Percentiles rank a stretch among this genome's conserved stretches.
These are phyloP conservation scores for Lontra canadensis DNA, from an alignment of 2,113 vertebrate genomes.

Conservation along the genomic window DNA sequence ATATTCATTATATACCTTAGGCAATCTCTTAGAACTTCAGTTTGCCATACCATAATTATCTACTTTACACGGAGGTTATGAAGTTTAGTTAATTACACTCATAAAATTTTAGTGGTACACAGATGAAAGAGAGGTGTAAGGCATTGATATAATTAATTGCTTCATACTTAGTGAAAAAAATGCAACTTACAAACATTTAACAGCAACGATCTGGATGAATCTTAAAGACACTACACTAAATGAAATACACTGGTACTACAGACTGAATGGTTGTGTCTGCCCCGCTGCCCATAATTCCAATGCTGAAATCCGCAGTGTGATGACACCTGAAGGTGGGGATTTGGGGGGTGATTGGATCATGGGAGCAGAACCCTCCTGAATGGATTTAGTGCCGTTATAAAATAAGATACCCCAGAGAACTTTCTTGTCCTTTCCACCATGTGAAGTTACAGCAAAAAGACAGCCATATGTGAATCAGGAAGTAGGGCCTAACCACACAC, in stretches of 20 bases:
- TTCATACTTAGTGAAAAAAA: conserved; percentile 40
- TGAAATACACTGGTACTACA: background rate
- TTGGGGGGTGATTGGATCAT: background rate
- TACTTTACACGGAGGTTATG: conserved; percentile 56
- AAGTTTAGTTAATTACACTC: conserved; percentile 59
- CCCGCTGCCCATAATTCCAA: background rate
- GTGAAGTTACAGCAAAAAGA: background rate
- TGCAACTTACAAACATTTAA: conserved; percentile 45
- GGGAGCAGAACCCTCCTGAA: background rate
- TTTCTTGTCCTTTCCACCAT: background rate
- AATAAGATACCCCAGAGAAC: background rate
- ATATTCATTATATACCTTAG: conserved; percentile 21
- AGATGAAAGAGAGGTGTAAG: conserved; percentile 50
- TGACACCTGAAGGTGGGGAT: background rate
- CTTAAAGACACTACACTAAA: background rate
- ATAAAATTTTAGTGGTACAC: conserved; percentile 46
- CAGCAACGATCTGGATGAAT: background rate
- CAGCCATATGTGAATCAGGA: background rate
- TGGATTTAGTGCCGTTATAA: background rate
- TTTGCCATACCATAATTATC: conserved; percentile 54
- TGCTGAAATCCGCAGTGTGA: background rate
- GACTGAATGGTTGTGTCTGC: background rate
- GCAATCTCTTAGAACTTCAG: conserved; percentile 38
- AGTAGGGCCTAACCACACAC: background rate
- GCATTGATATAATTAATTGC: conserved; percentile 47